Percentiles rank a stretch among this genome's conserved stretches.
phyloP scores from a whole-genome alignment of 2,113 vertebrate genomes.

The Melanerpes formicivorus region DNA sequence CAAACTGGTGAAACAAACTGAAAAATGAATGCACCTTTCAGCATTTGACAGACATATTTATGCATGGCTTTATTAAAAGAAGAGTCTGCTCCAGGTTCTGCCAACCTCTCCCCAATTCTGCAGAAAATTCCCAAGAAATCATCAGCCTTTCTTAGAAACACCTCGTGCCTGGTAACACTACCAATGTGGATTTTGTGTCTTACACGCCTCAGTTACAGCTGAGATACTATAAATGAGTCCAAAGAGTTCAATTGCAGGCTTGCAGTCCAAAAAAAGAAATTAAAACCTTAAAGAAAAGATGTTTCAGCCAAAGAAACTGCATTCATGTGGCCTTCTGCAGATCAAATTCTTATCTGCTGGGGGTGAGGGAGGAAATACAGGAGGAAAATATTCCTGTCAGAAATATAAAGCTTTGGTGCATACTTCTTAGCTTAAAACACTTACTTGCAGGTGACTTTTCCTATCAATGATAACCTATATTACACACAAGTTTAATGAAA shows the following conservation, averaged over 20 bases:
- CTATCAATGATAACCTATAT: not conserved
- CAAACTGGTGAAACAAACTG: not conserved
- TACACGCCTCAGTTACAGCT: not conserved
- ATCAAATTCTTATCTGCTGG: not conserved
- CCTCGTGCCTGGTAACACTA: not conserved
- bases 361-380: not conserved
- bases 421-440: not conserved
- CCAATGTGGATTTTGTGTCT: not conserved
- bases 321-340: not conserved
- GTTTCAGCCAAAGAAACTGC: not conserved
- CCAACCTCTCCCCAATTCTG: not conserved
- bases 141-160: not conserved
- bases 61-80: not conserved
- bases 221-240: not conserved
- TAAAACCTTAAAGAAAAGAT: not conserved
- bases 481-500: not conserved
- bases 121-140: not conserved
- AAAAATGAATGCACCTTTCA: not conserved
- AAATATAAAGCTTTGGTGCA: not conserved
- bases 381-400: not conserved
- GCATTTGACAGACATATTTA: not conserved
- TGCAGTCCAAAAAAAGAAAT: not conserved
- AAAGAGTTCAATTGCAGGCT: not conserved
- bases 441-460: not conserved
- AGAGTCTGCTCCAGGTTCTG: not conserved